phyloP scores from a whole-genome alignment of 1,140 invertebrate genomes.

The Drosophila melanica region DNA sequence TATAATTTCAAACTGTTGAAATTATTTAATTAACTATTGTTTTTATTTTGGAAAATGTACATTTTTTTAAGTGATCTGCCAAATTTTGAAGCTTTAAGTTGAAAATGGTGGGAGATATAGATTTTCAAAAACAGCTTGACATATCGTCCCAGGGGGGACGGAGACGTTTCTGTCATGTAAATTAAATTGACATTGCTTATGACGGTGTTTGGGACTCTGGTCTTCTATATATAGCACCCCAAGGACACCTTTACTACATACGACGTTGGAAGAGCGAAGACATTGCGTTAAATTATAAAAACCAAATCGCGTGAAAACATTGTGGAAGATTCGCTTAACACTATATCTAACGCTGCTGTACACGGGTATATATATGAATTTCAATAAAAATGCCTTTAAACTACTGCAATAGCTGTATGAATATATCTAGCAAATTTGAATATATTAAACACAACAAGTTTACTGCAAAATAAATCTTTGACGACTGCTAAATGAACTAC shows the following conservation, averaged over 20 bases:
- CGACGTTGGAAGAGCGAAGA: constrained; percentile 35
- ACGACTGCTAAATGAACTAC: neutral
- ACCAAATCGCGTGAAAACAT: constrained; percentile 60
- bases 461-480: neutral
- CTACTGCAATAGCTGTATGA: too few species aligned
- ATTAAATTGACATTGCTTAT: constrained; percentile 42
- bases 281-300: constrained; percentile 70
- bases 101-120: too few species aligned
- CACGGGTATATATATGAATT: too few species aligned
- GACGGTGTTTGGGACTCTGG: constrained; percentile 22
- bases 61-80: too few species aligned
- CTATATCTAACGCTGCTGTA: too few species aligned
- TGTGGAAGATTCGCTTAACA: too few species aligned
- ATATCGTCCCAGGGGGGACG: constrained; percentile 4
- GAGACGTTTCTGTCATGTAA: constrained; percentile 40
- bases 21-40: too few species aligned
- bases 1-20: too few species aligned
- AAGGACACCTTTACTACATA: constrained; percentile 34
- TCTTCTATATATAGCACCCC: constrained; percentile 30
- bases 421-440: too few species aligned
- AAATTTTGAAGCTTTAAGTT: too few species aligned
- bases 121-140: neutral
- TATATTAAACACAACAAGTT: neutral
- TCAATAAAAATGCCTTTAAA: too few species aligned
- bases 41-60: too few species aligned